Conservation (phyloP, 2,888 invertebrate species). For the Unio pictorum region DNA sequence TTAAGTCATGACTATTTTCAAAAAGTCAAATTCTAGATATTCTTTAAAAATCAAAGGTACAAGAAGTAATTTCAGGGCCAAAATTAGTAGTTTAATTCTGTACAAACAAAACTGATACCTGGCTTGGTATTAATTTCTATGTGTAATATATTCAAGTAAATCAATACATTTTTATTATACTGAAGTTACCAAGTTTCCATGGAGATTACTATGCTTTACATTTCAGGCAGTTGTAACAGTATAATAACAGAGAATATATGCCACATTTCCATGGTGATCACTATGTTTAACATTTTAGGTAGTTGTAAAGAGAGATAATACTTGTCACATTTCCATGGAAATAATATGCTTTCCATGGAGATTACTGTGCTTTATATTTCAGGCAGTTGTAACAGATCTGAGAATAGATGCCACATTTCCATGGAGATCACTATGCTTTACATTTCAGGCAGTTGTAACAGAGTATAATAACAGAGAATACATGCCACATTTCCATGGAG, state of each 20-base stretch:
- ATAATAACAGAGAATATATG: slow-evolving; percentile 19
- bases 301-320: slow-evolving; percentile 16
- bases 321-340: slow-evolving; percentile 38
- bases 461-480: slow-evolving; percentile 1
- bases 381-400: slow-evolving; percentile 14
- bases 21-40: too few relatives aligned
- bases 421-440: neutral
- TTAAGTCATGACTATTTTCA: too few relatives aligned
- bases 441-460: slow-evolving; percentile 11
- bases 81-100: too few relatives aligned
- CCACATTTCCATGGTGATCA: slow-evolving; percentile 35
- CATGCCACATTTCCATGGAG: slow-evolving; percentile 4
- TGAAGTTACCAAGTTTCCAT: too few relatives aligned
- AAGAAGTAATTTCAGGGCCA: too few relatives aligned
- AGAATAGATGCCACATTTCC: slow-evolving; percentile 24
- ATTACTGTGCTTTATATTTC: neutral
- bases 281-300: slow-evolving; percentile 14
- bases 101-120: too few relatives aligned
- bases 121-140: too few relatives aligned
- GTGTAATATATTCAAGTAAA: too few relatives aligned
- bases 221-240: slow-evolving; percentile 17
- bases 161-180: too few relatives aligned
- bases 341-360: slow-evolving; percentile 11
- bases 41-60: too few relatives aligned
- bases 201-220: neutral